Conservation (phyloP, 2,888 invertebrate genomes). For the Apoda limacodes region DNA sequence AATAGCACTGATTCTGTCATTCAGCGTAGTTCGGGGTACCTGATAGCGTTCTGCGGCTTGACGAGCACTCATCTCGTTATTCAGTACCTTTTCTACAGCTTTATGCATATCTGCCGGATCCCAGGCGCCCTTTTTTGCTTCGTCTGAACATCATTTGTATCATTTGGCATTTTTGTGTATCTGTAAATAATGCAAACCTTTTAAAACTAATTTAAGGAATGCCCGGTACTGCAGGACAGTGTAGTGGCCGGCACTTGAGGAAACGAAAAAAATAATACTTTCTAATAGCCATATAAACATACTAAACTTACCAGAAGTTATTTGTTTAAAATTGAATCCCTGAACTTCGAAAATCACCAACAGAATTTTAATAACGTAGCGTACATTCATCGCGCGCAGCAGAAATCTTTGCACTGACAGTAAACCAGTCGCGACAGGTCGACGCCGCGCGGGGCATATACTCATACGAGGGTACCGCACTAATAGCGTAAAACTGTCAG, state of each 20-base stretch:
- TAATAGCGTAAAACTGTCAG: not conserved
- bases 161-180: constrained; percentile 16
- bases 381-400: constrained; percentile 1
- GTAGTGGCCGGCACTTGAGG: constrained; percentile 4
- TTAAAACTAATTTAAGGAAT: constrained; percentile 5
- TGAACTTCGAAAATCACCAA: not conserved
- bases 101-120: constrained; percentile 14
- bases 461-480: not conserved
- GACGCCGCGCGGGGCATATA: constrained; percentile 4
- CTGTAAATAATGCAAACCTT: constrained; percentile 8
- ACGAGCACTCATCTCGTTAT: constrained; percentile 16
- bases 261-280: too few relatives aligned
- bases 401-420: constrained; percentile 5
- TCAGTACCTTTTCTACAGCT: constrained; percentile 15
- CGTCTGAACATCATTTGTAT: constrained; percentile 14
- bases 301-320: too few relatives aligned
- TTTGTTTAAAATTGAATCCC: too few relatives aligned
- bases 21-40: constrained; percentile 13
- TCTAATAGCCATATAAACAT: too few relatives aligned
- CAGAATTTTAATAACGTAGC: not conserved
- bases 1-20: constrained; percentile 7
- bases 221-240: constrained; percentile 8
- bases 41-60: constrained; percentile 5
- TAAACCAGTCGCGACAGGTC: constrained; percentile 4
- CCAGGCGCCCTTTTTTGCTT: constrained; percentile 15